These are phyloP conservation scores for Trachymyrmex cornetzi DNA, from an alignment of 1,140 invertebrate species.

Conservation along the genomic window DNA sequence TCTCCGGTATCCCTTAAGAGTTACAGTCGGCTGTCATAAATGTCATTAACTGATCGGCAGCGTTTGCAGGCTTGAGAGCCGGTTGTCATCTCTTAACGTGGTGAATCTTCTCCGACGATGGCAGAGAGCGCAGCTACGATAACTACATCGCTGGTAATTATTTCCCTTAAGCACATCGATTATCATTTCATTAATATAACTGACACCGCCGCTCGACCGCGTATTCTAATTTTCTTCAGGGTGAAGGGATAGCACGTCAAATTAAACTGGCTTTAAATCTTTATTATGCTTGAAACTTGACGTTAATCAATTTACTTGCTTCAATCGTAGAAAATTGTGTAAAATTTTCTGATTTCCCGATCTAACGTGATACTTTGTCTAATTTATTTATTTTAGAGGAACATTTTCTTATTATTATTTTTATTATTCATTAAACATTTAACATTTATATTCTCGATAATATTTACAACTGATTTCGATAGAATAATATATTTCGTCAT, in stretches of 20 bases:
- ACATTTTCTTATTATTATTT: background rate
- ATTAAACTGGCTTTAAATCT: conserved; percentile 40
- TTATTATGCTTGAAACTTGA: conserved; percentile 8
- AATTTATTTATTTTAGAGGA: background rate
- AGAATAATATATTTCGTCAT: background rate
- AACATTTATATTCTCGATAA: background rate
- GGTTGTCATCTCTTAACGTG: conserved; percentile 58
- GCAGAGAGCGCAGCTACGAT: background rate
- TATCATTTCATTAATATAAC: conserved; percentile 66
- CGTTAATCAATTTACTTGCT: background rate
- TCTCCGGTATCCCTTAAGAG: conserved; percentile 7
- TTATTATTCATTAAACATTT: background rate
- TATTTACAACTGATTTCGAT: background rate
- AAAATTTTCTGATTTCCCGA: background rate
- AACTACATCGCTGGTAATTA: conserved; percentile 58
- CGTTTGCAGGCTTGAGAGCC: conserved; percentile 50
- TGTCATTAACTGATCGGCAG: conserved; percentile 67
- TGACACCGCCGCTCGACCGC: background rate
- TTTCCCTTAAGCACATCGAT: conserved; percentile 61
- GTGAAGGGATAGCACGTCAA: background rate
- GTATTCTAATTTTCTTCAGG: conserved; percentile 35
- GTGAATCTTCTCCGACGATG: background rate
- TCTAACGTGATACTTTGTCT: background rate
- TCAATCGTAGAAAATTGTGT: no score
- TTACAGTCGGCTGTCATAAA: conserved; percentile 60